Percentiles rank a stretch among this genome's conserved stretches.
Evolutionary conservation across 2,797 vertebrate species (phyloP).

Genomic region (Erpetoichthys calabaricus): DNA sequence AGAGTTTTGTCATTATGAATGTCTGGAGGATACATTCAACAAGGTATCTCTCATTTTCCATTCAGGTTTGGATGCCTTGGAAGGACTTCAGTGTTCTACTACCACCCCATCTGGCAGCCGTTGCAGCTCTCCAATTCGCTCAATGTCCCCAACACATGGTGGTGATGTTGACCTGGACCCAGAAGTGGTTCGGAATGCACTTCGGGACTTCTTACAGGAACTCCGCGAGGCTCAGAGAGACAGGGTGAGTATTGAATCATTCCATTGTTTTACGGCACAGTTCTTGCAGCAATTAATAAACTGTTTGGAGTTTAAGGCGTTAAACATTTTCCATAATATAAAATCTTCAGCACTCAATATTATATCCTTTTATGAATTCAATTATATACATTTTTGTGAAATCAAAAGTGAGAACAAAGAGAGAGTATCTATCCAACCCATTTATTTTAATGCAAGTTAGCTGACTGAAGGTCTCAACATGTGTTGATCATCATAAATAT

Average conservation of each 20-base stretch:
- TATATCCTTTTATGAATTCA: too few species aligned
- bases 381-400: too few species aligned
- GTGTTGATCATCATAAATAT: too few species aligned
- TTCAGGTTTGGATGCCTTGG: constrained; percentile 24
- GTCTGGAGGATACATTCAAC: too few species aligned
- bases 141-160: constrained; percentile 16
- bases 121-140: constrained; percentile 7
- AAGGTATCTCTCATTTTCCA: too few species aligned
- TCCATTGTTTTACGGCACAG: background rate
- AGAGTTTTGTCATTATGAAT: too few species aligned
- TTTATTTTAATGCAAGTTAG: too few species aligned
- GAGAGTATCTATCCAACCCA: too few species aligned
- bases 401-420: too few species aligned
- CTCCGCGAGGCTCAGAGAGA: constrained; percentile 49
- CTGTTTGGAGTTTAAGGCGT: background rate
- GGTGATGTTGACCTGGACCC: constrained; percentile 42
- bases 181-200: constrained; percentile 32
- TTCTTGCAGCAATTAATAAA: background rate
- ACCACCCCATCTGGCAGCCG: constrained; percentile 14
- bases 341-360: too few species aligned
- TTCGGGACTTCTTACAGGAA: constrained; percentile 45
- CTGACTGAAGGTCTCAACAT: too few species aligned
- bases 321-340: too few species aligned
- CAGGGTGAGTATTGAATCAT: constrained; percentile 36
- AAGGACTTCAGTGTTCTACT: constrained; percentile 18